These are phyloP conservation scores for Siderastrea radians DNA, from an alignment of 92 coral and sea anemone species.

Conservation along the genomic window DNA sequence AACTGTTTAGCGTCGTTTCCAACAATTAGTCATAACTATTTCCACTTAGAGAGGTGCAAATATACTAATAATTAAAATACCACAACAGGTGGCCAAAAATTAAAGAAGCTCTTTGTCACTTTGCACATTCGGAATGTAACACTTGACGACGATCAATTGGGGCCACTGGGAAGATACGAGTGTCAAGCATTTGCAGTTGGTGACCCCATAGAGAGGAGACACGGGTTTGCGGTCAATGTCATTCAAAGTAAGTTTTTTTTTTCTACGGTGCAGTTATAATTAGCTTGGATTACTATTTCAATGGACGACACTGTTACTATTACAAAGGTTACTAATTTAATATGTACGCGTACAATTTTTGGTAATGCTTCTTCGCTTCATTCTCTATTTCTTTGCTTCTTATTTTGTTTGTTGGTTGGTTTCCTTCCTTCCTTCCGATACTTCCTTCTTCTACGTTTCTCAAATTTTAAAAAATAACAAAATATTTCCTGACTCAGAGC, in stretches of 20 bases:
- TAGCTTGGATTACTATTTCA: too few species aligned
- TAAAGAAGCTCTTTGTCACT: not conserved
- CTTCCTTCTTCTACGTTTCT: too few species aligned
- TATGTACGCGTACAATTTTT: too few species aligned
- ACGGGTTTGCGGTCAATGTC: conserved; percentile 28
- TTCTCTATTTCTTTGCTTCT: too few species aligned
- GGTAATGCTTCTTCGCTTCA: too few species aligned
- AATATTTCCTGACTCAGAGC: too few species aligned
- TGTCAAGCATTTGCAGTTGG: not conserved
- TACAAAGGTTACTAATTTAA: too few species aligned
- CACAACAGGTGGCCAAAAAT: conserved; percentile 2
- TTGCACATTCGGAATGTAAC: not conserved
- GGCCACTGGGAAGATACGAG: not conserved
- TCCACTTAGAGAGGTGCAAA: not conserved
- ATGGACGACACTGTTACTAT: too few species aligned
- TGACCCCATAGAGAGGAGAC: not conserved
- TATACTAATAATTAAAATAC: not conserved
- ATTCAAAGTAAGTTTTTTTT: conserved; percentile 21
- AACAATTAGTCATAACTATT: not conserved
- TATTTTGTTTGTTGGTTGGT: too few species aligned
- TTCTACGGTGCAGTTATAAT: too few species aligned
- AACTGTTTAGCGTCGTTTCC: not conserved
- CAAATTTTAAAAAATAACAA: too few species aligned
- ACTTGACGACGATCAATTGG: not conserved
- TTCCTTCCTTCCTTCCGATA: too few species aligned